Evolutionary conservation across 2,797 vertebrate genomes (phyloP).

Genomic region (Sylvilagus floridanus): DNA sequence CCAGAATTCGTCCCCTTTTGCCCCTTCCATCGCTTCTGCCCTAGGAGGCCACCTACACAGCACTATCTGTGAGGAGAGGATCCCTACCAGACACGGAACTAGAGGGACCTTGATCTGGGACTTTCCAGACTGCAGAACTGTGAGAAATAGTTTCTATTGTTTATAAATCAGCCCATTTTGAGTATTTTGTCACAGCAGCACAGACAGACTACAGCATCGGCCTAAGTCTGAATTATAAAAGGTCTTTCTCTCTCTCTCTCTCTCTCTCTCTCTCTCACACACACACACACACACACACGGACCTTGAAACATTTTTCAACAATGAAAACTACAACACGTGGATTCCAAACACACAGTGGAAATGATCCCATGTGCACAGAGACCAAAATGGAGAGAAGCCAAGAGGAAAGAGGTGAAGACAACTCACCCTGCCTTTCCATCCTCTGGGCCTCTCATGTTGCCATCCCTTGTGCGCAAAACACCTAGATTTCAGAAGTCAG

Average conservation of each 20-base stretch:
- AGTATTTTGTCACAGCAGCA: not conserved
- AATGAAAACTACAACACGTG: not conserved
- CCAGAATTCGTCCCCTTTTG: too few relatives aligned
- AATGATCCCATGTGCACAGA: not conserved
- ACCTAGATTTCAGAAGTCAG: not conserved
- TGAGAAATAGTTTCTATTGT: not conserved
- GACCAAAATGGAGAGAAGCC: not conserved
- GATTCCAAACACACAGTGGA: not conserved
- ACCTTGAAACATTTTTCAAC: not conserved
- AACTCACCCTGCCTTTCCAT: not conserved
- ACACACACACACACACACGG: not conserved
- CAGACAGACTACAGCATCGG: too few relatives aligned
- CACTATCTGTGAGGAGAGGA: not conserved
- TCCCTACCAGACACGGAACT: not conserved
- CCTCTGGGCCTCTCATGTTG: not conserved
- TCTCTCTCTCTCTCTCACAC: too few relatives aligned
- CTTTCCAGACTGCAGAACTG: not conserved
- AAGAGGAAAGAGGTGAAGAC: not conserved
- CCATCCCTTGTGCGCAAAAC: not conserved
- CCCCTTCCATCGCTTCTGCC: not conserved
- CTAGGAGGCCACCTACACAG: not conserved
- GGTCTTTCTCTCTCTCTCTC: not conserved
- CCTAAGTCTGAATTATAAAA: constrained; percentile 24
- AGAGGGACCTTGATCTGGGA: not conserved
- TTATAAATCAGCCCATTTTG: not conserved